Evolutionary conservation across 2,797 vertebrate species (phyloP).

Genomic region (Pseudocheirus occidentalis): DNA sequence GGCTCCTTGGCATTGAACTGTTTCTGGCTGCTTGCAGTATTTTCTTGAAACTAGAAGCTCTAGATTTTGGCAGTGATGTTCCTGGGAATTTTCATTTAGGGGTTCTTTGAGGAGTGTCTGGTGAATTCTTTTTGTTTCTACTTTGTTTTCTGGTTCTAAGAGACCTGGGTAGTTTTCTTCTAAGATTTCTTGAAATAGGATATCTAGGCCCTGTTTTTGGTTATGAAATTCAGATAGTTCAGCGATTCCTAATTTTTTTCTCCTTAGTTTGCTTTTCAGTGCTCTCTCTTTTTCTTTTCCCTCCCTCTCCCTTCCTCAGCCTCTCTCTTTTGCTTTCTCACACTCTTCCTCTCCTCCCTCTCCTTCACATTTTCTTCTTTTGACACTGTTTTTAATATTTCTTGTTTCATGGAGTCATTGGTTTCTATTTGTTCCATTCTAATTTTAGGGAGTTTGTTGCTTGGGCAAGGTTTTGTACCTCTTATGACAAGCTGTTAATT

Average conservation of each 20-base stretch:
- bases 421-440: neutral
- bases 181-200: neutral
- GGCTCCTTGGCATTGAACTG: neutral
- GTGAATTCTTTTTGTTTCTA: neutral
- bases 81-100: neutral
- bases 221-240: neutral
- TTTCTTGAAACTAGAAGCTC: neutral
- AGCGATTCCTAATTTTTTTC: neutral
- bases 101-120: neutral
- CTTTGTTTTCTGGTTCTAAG: neutral
- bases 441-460: neutral
- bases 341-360: too few species aligned
- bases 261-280: neutral
- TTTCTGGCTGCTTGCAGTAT: neutral
- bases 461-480: neutral
- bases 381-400: neutral
- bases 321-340: neutral
- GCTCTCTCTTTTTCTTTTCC: too few species aligned
- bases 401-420: neutral
- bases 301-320: too few species aligned
- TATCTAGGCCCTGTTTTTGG: neutral
- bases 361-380: neutral
- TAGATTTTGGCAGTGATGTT: neutral
- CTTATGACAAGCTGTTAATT: neutral
- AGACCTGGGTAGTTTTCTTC: neutral